Base-by-base conservation (phyloP, 1,140 invertebrate genomes). In the Drosophila elegans region DNA sequence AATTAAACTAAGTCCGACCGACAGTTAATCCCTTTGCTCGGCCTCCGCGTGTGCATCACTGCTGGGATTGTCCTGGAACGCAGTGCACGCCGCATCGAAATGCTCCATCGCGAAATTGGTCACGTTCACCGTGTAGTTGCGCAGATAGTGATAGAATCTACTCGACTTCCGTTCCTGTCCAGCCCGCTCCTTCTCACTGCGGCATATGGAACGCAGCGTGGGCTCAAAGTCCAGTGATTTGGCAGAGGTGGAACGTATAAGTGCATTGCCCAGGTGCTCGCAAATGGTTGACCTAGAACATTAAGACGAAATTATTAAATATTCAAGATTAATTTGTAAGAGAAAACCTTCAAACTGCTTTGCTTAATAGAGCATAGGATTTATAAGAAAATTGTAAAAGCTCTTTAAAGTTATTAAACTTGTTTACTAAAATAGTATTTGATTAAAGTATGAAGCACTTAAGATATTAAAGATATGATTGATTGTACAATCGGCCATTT, bases 101-200 rank as follows among this genome's bases (percentile, higher is more conserved):
- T 57, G 13, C 0, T 91, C 73, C 39, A 59, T 77, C 32, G 81
- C 67, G 29, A 91, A 92, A 42, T 48, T 91, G 21, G 73, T 74
- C 49, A 78, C 52, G 45, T 54, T 82, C 2, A 36, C 57, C 12
- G 64, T 51, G 67, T 73, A 67, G 63, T 91, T 91, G 41, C 91
- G 78, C 4, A 95, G 91, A 90, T 95, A 95, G 83, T 95, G 94
- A 92, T 94, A 95, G 86, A 95, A 95, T 45, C 95, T 92, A 55
- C 86, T 84, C 5, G 90, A 91, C 6, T 83, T 91, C 93, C 95
- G 77, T 93, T 94, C 86, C 93, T 93, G 86, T 92, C 94, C 21
- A 4, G 93, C 93, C 73, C 94, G 93, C 11, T 79, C 74, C 67
- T 93, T 93, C 77, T 95, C 95, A 36, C 93, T 90, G 51, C 94